Evolutionary conservation across 2,888 invertebrate species (phyloP).

Genomic region (Stegana nigrithorax): DNA sequence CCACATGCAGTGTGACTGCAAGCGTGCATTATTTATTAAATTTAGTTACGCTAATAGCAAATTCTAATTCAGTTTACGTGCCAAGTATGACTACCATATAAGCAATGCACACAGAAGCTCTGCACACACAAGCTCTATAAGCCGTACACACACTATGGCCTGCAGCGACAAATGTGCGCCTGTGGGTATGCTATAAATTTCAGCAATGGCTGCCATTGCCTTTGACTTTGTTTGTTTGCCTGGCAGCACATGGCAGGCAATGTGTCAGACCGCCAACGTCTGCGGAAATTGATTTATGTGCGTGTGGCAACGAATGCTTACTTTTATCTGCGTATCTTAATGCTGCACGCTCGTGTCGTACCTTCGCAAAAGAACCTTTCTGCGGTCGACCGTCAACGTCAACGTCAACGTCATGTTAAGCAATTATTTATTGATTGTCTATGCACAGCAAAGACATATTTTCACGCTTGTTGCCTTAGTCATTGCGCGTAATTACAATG

Average conservation of each 20-base stretch:
- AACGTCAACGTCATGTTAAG: conserved; percentile 9
- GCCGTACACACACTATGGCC: background rate
- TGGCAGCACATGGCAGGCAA: background rate
- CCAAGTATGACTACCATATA: conserved; percentile 28
- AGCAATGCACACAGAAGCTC: too few species aligned
- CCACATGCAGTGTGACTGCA: background rate
- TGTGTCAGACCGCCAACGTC: background rate
- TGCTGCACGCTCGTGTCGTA: too few species aligned
- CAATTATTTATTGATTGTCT: conserved; percentile 12
- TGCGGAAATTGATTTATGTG: conserved; percentile 42
- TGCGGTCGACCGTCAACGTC: background rate
- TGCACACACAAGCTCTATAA: background rate
- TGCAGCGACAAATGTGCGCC: conserved; percentile 18
- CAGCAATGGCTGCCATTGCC: background rate
- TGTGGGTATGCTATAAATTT: conserved; percentile 40
- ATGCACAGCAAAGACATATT: background rate
- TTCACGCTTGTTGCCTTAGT: background rate
- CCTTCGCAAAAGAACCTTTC: background rate
- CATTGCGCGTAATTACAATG: background rate
- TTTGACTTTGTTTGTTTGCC: conserved; percentile 20
- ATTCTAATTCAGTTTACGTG: conserved; percentile 36
- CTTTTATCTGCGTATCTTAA: conserved; percentile 22
- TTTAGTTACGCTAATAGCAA: conserved; percentile 39
- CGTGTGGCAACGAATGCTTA: background rate
- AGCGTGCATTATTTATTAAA: conserved; percentile 36